These are phyloP conservation scores for Patella depressa DNA, from an alignment of 2,888 invertebrate species.

Conservation along the genomic window DNA sequence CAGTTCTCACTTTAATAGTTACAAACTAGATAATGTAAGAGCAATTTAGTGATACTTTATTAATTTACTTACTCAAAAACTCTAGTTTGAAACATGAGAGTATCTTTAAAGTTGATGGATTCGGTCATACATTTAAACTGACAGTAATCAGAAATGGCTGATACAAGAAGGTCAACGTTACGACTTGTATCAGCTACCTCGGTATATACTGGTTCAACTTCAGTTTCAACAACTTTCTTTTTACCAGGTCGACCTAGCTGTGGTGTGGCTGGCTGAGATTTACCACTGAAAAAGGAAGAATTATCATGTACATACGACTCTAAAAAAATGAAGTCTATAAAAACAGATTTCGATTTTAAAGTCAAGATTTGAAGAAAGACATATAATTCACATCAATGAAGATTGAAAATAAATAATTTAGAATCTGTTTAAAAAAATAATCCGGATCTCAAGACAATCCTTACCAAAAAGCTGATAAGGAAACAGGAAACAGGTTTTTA, in stretches of 20 bases:
- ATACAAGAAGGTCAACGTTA: constrained; percentile 65
- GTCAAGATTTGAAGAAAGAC: no score
- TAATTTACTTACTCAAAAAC: constrained; percentile 66
- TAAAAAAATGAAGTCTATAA: no score
- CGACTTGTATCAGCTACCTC: constrained; percentile 64
- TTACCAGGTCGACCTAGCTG: constrained; percentile 57
- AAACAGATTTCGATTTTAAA: no score
- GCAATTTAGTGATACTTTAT: neutral
- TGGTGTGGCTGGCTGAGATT: constrained; percentile 38
- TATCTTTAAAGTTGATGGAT: constrained; percentile 68
- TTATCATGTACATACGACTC: no score
- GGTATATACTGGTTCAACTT: constrained; percentile 66
- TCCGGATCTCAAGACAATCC: no score
- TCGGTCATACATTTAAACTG: constrained; percentile 66
- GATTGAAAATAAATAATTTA: no score
- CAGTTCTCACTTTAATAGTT: no score
- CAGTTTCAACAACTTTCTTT: constrained; percentile 70
- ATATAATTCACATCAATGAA: no score
- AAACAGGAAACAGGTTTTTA: no score
- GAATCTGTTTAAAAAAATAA: no score
- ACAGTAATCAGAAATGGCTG: constrained; percentile 66
- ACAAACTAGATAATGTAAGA: no score
- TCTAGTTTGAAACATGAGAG: constrained; percentile 71
- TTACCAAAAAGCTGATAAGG: no score
- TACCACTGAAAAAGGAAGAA: constrained; percentile 25